Base-by-base conservation (phyloP, 1,140 invertebrate genomes). In the Goniozus legneri region DNA sequence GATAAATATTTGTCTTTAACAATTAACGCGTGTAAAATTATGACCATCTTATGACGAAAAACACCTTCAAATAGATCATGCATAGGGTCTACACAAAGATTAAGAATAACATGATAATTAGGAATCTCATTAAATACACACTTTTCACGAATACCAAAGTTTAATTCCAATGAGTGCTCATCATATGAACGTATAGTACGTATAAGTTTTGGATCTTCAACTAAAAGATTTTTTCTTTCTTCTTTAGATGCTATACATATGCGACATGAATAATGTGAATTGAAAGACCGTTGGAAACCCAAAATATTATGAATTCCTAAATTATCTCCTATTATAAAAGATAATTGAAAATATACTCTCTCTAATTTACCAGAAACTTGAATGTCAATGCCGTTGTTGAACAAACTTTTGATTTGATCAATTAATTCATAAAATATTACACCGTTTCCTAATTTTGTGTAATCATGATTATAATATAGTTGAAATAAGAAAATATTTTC, bases 51-150 rank as follows among this genome's bases (percentile, higher is more conserved):
- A n/a, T n/a, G n/a, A n/a, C n/a, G 44, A 27, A 15, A 49, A 10
- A 56, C 35, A 14, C 54, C 44, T 32, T 56, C 50, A 22, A 31
- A 44, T 4, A 54, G 12, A 47, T 54, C 52, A 27, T 58, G 48
- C 44, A 51, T 47, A 14, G 34, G n/a, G 36, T 58, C 52, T 3
- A 24, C 15, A 38, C 22, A 34, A 10, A 22, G 14, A 48, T 58
- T 58, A 2, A 27, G 21, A 7, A 42, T 38, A 3, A 52, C 27
- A 20, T 58, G 47, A 55, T 27, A 55, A 33, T 19, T 27, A 15
- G 43, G 22, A 21, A 54, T n/a, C 19, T 30, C 12, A 44, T 59
- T 48, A 13, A 49, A 57, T 31, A 59, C 39, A 21, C 47, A 56
- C 40, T 53, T 14, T 22, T 56, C 48, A 12, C 30, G 35, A 14